Evolutionary conservation across 2,113 vertebrate genomes (phyloP), one percentile per base, ranked within the genome.

Genomic region (Rhinolophus sinicus): DNA sequence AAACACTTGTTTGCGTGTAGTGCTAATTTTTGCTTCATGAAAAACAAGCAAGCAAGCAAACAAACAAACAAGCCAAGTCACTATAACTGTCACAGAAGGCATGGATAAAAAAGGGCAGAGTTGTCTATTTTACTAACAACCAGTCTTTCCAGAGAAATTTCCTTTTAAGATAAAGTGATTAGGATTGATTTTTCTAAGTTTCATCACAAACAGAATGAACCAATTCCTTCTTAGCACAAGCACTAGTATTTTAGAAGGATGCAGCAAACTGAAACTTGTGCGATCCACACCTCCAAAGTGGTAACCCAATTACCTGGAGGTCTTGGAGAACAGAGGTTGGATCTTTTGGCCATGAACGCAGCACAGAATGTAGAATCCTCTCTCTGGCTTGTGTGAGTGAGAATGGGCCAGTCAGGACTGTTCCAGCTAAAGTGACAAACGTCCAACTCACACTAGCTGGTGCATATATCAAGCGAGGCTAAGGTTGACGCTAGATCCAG

Each of bases 11-110:
- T 92, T 92, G 65, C 85, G 60, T 44, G 35, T 93, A 56, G n/a
- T 18, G 50, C 64, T 88, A 81, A 90, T 91, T 96, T 92, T 88
- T 78, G 67, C 70, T 73, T 96, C 60, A n/a, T 95, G 92, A 47
- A 40, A 78, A 83, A 77, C 76, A 85, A 69, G 50, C 24, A 87
- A 16, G 28, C 24, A 73, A 78, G 54, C 13, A 70, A 56, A 86
- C 90, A 14, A 56, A 33, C 50, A 47, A 73, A 52, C 7, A 35
- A 70, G 47, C 21, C 1, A 18, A 94, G 77, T 78, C 15, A 9
- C 52, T 58, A 7, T n/a, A 65, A 60, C 47, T 81, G 12, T 58
- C 44, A 21, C 8, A 64, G 75, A 80, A 84, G 75, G 24, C 40
- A 40, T 44, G 30, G 47, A 22, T 75, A 7, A n/a, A 76, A 70